Evolutionary conservation across 2,888 invertebrate genomes (phyloP), one percentile per base, ranked within the genome.

Genomic region (Pseudococcus viburni): DNA sequence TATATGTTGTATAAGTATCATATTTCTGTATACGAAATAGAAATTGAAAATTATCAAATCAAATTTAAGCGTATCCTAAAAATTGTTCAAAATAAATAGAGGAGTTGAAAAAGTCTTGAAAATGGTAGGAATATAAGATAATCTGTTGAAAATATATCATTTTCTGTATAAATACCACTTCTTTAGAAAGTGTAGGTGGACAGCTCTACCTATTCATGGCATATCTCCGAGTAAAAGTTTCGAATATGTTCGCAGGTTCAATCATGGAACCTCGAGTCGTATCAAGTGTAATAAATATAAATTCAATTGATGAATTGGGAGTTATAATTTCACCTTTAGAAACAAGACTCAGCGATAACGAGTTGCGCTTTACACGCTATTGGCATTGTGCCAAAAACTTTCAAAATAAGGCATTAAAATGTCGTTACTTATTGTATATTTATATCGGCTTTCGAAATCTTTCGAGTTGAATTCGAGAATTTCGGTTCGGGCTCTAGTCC

Each of bases 341-440:
- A 73, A 73, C 73, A 73, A 73, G 73, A 73, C 26, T 73, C 26
- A 73, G 73, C 46, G 80, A 83, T 83, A 83, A 83, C 80, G 80
- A 83, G 80, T 19, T 17, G 46, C 46, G 80, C 80, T 46, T 83
- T 83, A 42, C 42, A 19, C 46, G 12, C 46, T 19, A 46, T 83
- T 83, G 80, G 80, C 19, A 46, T 77, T 39, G 77, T 26, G 8
- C 80, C 80, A 83, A 83, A 33, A 42, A 46, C 46, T 83, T 46
- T 83, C 80, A 83, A 83, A 83, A 46, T 83, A 46, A 83, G 80
- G 80, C 46, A 83, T 83, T 83, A 83, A 83, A 83, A 83, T 83
- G 80, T 83, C 80, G 80, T 83, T 83, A 83, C 39, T 83, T 83
- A 83, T 83, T 83, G 26, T 46, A 46, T 46, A 46, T 83, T 33